Percentiles rank a stretch among this genome's conserved stretches.
These are phyloP conservation scores for Eriocheir sinensis DNA, from an alignment of 1,140 invertebrate genomes.

Conservation along the genomic window DNA sequence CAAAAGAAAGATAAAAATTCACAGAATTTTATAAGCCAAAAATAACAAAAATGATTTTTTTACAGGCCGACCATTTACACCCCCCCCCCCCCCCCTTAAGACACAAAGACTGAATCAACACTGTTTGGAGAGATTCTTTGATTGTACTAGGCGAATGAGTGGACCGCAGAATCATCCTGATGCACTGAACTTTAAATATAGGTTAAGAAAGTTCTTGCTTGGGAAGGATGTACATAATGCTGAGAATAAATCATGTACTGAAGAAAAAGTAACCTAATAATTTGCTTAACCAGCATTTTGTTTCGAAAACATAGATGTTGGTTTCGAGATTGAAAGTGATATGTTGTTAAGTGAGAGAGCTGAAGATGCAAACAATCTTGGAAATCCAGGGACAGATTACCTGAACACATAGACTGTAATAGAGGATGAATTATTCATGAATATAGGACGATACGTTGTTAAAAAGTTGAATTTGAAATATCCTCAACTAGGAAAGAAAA, in stretches of 20 bases:
- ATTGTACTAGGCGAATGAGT: background rate
- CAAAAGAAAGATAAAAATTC: no score
- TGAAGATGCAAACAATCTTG: background rate
- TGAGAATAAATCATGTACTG: background rate
- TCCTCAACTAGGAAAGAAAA: background rate
- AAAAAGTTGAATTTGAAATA: background rate
- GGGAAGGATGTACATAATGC: background rate
- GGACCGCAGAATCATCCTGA: background rate
- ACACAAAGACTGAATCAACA: background rate
- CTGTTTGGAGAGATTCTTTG: background rate
- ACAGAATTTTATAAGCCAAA: no score
- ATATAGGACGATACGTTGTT: background rate
- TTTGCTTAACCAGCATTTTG: background rate
- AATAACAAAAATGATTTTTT: no score
- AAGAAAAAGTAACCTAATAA: background rate
- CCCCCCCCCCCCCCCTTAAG: no score
- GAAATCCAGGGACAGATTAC: background rate
- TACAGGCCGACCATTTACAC: no score
- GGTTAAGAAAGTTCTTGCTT: background rate
- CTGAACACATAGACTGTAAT: background rate
- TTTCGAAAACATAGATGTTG: background rate
- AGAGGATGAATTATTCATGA: background rate
- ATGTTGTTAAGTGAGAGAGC: background rate
- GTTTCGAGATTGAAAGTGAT: background rate
- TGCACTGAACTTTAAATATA: constrained; percentile 13